These are phyloP conservation scores for Notiomystis cincta DNA, from an alignment of 2,113 vertebrate species.

Conservation along the genomic window DNA sequence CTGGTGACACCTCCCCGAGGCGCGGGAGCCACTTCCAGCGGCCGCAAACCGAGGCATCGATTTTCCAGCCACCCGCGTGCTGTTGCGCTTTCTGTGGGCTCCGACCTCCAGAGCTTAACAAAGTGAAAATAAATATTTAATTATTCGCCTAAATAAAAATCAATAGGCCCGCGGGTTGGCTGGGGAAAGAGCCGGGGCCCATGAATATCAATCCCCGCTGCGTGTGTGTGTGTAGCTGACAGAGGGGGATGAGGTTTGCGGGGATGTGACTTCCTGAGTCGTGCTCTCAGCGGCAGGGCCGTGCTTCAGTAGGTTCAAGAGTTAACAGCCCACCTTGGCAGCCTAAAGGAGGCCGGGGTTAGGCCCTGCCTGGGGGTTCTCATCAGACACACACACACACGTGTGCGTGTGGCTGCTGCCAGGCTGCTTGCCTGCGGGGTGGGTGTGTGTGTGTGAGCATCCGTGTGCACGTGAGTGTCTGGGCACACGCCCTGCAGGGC, in stretches of 20 bases:
- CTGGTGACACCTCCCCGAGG: neutral
- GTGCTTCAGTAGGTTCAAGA: neutral
- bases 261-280: neutral
- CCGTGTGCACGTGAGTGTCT: accelerated
- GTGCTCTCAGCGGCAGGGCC: accelerated
- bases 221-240: neutral
- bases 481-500: accelerated
- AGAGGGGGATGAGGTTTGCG: accelerated
- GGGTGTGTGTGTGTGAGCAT: neutral
- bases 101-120: slow-evolving; percentile 74
- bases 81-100: slow-evolving; percentile 62
- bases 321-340: neutral
- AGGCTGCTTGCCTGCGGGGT: neutral
- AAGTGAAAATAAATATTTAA: slow-evolving; percentile 86
- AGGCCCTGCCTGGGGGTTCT: too few species aligned
- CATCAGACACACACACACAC: accelerated
- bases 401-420: neutral
- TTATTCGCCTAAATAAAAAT: slow-evolving; percentile 80
- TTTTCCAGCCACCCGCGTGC: slow-evolving; percentile 21
- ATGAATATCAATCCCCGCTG: neutral
- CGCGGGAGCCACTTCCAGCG: neutral
- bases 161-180: slow-evolving; percentile 67
- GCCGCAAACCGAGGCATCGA: slow-evolving; percentile 38
- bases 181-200: slow-evolving; percentile 32
- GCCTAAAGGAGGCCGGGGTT: accelerated